Evolutionary conservation across 2,113 vertebrate species (phyloP).

Genomic region (Varanus komodoensis): DNA sequence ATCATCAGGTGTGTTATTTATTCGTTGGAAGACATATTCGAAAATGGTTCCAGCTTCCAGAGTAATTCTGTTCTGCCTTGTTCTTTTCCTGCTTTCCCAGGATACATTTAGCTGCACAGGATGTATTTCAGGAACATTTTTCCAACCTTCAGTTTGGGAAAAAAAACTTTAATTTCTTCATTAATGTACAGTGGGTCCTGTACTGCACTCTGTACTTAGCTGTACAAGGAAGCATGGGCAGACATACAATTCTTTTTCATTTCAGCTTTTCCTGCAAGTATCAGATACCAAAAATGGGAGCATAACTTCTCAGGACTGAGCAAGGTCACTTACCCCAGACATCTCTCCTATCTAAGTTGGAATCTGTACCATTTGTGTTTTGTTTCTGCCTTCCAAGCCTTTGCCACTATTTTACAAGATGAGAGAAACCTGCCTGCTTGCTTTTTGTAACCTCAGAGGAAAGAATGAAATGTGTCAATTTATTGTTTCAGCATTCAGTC

Average conservation of each 20-base stretch:
- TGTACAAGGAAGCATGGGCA: background rate
- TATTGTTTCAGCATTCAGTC: conserved; percentile 6
- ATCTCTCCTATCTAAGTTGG: background rate
- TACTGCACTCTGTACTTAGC: background rate
- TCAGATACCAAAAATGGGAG: background rate
- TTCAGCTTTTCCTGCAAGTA: background rate
- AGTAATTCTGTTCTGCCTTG: background rate
- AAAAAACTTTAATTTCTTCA: background rate
- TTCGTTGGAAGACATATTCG: background rate
- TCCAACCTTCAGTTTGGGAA: too few relatives aligned
- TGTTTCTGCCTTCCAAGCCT: background rate
- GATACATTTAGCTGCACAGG: background rate
- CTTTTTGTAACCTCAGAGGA: conserved; percentile 9
- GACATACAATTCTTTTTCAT: too few relatives aligned
- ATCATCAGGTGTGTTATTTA: background rate
- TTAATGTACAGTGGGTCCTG: background rate
- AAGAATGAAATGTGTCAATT: background rate
- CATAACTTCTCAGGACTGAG: background rate
- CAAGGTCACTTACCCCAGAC: background rate
- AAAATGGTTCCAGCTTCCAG: background rate
- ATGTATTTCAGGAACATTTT: background rate
- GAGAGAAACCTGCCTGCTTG: accelerated
- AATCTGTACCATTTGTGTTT: conserved; percentile 10
- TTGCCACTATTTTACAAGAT: conserved; percentile 1
- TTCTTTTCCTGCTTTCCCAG: background rate